Evolutionary conservation across 2,113 vertebrate genomes (phyloP).

Genomic region (Podilymbus podiceps): DNA sequence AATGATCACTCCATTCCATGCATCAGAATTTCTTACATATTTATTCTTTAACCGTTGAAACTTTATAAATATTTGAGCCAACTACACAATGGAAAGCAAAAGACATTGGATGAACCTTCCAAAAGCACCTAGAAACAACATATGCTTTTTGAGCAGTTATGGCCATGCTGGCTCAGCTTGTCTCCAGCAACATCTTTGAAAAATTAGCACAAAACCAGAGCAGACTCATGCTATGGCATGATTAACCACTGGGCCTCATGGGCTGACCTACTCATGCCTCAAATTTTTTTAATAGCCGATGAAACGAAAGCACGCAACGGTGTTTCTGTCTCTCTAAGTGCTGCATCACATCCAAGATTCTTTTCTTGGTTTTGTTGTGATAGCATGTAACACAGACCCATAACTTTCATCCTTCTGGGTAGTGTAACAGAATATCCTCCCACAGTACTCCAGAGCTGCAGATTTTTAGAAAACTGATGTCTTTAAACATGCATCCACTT

Average conservation of each 20-base stretch:
- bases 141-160: neutral
- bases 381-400: neutral
- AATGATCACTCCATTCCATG: neutral
- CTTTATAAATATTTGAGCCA: neutral
- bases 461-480: neutral
- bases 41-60: neutral
- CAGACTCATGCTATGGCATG: neutral
- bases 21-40: neutral
- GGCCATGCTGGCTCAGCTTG: neutral
- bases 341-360: neutral
- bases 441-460: neutral
- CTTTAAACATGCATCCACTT: neutral
- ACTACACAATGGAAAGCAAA: neutral
- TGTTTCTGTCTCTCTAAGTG: neutral
- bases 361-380: neutral
- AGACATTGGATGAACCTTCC: neutral
- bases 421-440: neutral
- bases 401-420: neutral
- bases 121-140: neutral
- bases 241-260: fast-evolving
- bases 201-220: neutral
- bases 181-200: neutral
- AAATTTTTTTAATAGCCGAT: neutral
- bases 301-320: neutral
- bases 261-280: neutral